phyloP scores from a whole-genome alignment of 1,140 invertebrate species.

The Drosophila guanche region DNA sequence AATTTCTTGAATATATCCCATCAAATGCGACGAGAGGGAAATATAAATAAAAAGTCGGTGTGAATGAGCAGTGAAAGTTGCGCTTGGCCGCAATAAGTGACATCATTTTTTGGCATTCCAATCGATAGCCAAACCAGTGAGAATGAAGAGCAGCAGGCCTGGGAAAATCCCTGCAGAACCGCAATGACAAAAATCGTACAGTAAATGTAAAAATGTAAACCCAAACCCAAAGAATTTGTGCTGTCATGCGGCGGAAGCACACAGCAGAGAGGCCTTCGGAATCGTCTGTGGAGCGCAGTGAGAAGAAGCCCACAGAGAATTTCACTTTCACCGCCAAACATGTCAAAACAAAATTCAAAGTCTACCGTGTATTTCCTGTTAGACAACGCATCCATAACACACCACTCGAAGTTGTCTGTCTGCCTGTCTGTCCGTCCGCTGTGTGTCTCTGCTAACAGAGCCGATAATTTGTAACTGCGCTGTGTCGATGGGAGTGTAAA shows the following conservation, averaged over 20 bases:
- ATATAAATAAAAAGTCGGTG: conserved; percentile 5
- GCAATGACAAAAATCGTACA: conserved; percentile 11
- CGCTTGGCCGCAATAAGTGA: conserved; percentile 70
- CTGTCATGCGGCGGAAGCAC: conserved; percentile 64
- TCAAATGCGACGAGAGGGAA: conserved; percentile 43
- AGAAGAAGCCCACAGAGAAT: conserved; percentile 41
- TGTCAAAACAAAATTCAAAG: conserved; percentile 78
- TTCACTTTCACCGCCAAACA: conserved; percentile 82
- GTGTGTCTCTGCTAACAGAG: conserved; percentile 45
- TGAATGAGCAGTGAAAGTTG: conserved; percentile 72
- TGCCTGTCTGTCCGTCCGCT: conserved; percentile 1
- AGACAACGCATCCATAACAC: conserved; percentile 55
- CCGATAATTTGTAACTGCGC: conserved; percentile 60
- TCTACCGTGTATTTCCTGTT: conserved; percentile 76
- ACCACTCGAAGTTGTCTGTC: neutral
- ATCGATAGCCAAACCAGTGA: conserved; percentile 37
- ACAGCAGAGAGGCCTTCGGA: neutral
- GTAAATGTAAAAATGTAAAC: conserved; percentile 12
- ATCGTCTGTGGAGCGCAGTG: neutral
- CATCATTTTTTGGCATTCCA: conserved; percentile 60
- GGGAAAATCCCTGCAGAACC: conserved; percentile 14
- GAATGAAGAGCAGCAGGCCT: conserved; percentile 21
- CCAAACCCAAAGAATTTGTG: conserved; percentile 55
- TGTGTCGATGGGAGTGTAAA: conserved; percentile 59
- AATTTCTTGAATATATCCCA: conserved; percentile 50